phyloP scores from a whole-genome alignment of 1,140 invertebrate species.

The Idris sp. region DNA sequence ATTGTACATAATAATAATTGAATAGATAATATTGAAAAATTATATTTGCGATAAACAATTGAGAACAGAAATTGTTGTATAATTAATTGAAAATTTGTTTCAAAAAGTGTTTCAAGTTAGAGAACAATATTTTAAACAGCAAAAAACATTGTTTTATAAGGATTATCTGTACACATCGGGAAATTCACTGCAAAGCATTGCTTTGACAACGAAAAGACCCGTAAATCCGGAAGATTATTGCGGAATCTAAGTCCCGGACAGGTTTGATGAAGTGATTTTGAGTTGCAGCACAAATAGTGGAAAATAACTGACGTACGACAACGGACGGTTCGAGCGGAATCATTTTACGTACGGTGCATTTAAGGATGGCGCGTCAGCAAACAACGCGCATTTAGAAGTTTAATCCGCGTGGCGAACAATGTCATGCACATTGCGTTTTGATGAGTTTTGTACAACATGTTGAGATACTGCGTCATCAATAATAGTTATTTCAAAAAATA shows the following conservation, averaged over 20 bases:
- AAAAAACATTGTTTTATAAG: conserved; percentile 42
- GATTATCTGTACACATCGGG: conserved; percentile 49
- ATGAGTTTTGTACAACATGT: conserved; percentile 41
- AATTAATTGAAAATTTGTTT: no score
- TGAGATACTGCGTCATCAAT: no score
- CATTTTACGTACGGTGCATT: conserved; percentile 36
- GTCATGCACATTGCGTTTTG: conserved; percentile 23
- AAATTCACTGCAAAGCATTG: conserved; percentile 60
- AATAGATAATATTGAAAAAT: no score
- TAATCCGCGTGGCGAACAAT: conserved; percentile 42
- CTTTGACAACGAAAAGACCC: conserved; percentile 55
- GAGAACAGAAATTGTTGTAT: no score
- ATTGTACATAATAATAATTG: no score
- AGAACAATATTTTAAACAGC: conserved; percentile 37
- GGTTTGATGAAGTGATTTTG: conserved; percentile 53
- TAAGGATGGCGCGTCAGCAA: conserved; percentile 30
- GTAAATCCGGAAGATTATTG: conserved; percentile 68
- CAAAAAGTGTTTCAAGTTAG: no score
- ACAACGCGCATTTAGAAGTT: conserved; percentile 27
- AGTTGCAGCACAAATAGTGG: conserved; percentile 52
- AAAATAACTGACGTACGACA: conserved; percentile 48
- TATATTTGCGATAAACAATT: no score
- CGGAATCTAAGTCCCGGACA: conserved; percentile 43
- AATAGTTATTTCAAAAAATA: background rate
- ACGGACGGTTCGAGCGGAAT: conserved; percentile 25